Conservation (phyloP, 2,888 invertebrate genomes). For the Fragum fragum region DNA sequence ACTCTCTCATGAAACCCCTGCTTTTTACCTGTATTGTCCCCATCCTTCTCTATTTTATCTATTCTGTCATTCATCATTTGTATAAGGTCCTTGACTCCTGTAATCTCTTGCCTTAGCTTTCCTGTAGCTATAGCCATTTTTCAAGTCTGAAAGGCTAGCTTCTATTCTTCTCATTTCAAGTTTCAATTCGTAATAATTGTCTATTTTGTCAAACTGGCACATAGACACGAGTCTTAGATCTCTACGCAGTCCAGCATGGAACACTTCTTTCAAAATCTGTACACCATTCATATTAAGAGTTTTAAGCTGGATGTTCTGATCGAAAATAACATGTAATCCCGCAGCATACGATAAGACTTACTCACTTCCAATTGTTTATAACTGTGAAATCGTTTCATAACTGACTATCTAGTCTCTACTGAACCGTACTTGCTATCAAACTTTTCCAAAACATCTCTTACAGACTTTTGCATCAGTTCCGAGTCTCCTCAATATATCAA, state of each 20-base stretch:
- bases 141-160: constrained; percentile 5
- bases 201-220: neutral
- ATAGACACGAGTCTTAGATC: no score
- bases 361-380: no score
- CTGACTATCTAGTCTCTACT: no score
- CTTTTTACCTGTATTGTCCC: neutral
- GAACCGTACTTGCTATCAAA: no score
- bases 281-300: neutral
- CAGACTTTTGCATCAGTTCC: no score
- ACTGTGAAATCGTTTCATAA: no score
- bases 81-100: constrained; percentile 29
- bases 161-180: constrained; percentile 34
- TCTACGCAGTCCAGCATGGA: neutral
- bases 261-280: neutral
- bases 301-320: no score
- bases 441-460: no score
- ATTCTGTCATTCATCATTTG: no score
- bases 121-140: neutral
- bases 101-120: neutral
- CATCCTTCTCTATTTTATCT: constrained; percentile 20
- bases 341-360: no score
- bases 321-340: no score
- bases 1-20: neutral
- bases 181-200: constrained; percentile 21
- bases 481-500: no score